These are phyloP conservation scores for Alouatta palliata DNA, from an alignment of 2,113 vertebrate species.

Conservation along the genomic window DNA sequence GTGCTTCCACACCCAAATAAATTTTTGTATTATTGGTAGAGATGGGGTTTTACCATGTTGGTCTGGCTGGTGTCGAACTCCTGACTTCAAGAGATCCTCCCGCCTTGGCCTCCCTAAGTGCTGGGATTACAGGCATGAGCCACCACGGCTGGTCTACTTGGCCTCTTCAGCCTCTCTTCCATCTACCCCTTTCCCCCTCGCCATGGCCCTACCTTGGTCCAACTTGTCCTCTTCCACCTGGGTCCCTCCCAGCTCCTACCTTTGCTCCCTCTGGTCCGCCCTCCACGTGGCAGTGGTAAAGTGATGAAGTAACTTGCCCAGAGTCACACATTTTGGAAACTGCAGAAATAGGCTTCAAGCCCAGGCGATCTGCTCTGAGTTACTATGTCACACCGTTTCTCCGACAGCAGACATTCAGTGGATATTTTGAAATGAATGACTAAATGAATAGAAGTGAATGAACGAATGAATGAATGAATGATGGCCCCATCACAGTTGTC, in stretches of 20 bases:
- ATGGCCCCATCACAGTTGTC: too few species aligned
- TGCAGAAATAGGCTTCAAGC: neutral
- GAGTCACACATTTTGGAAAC: neutral
- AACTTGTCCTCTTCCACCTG: neutral
- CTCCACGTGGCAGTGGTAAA: neutral
- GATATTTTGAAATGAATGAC: neutral
- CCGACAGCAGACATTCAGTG: neutral
- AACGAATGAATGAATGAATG: neutral
- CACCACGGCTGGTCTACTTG: neutral
- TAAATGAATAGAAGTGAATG: neutral
- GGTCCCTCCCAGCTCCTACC: neutral
- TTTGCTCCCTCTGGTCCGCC: neutral
- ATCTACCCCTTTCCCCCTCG: rapidly evolving
- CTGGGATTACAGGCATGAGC: too few species aligned
- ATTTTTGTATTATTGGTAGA: too few species aligned
- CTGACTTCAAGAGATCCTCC: too few species aligned
- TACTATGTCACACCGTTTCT: rapidly evolving
- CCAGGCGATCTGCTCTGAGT: neutral
- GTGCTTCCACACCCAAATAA: too few species aligned
- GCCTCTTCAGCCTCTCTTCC: rapidly evolving
- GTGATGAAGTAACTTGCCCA: neutral
- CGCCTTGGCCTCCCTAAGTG: too few species aligned
- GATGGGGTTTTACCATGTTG: too few species aligned
- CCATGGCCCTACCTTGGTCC: neutral
- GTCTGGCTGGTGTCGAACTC: too few species aligned